Base-by-base conservation (phyloP, 2,113 vertebrate species). In the Machaerirhynchus nigripectus region DNA sequence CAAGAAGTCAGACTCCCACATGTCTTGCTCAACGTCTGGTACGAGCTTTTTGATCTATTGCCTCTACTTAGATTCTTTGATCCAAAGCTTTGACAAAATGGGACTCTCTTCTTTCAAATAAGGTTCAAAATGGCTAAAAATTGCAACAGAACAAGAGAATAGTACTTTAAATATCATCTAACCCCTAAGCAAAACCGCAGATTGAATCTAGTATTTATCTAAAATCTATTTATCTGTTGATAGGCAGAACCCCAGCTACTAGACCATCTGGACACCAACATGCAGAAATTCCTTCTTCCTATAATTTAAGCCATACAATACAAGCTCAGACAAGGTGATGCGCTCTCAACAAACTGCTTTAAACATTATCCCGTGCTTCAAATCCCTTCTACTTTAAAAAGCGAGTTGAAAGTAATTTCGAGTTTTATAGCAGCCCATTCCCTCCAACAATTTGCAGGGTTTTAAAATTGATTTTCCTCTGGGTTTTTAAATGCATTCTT, bases 81-180 rank as follows among this genome's bases (percentile, higher is more conserved):
- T 96, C 60, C 69, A 94, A 95, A 91, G 80, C 90, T 91, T 96
- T 89, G 82, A 94, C 81, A 89, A 95, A 95, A 91, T 19, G 19
- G 67, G 47, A 84, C 61, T 89, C 39, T 90, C 82, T 83, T 49
- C 74, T 90, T 95, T 94, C 91, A 56, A 90, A 92, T 52, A 63
- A 83, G 33, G 39, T 92, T 93, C 86, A 87, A 90, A 96, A 87
- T 2, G 2, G 52, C 89, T 90, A 86, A 92, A 93, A 77, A 77
- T n/a, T 82, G 67, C 73, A 81, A 82, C 28, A 76, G 75, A 65
- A 64, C 70, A 90, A 68, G 35, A 93, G 56, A 90, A 74, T 86
- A 88, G 75, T 49, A 68, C 56, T 91, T 97, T 33, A 68, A 94
- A 90, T 93, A 92, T 70, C 89, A 84, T 49, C 73, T 82, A 83